Percentiles rank a stretch among this genome's conserved stretches.
Conservation (phyloP, 2,797 vertebrate species). For the Moxostoma hubbsi region DNA sequence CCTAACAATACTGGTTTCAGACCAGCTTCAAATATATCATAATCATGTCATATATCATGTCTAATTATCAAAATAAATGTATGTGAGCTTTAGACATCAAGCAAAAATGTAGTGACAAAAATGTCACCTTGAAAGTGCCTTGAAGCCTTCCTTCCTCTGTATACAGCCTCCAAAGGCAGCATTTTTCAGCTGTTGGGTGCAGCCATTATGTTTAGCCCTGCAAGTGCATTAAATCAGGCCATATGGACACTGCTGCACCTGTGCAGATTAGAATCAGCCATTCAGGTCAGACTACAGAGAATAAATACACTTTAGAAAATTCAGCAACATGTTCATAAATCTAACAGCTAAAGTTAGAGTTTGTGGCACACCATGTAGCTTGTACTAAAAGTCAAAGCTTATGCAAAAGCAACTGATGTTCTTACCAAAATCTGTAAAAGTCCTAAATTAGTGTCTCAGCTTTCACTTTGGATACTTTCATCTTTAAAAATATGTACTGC, state of each 20-base stretch:
- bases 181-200: no score
- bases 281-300: neutral
- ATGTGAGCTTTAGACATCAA: no score
- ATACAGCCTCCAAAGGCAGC: no score
- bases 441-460: neutral
- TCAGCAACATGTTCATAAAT: neutral
- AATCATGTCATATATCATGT: no score
- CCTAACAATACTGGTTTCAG: no score
- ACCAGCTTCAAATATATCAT: no score
- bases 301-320: neutral
- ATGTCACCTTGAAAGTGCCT: no score
- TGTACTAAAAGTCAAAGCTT: conserved; percentile 9
- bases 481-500: conserved; percentile 36
- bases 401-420: neutral
- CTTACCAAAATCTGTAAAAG: neutral
- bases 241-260: conserved; percentile 13
- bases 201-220: no score
- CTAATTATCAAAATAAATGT: no score
- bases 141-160: no score
- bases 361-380: neutral
- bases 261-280: conserved; percentile 10
- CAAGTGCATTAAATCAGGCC: conserved; percentile 5
- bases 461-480: conserved; percentile 18
- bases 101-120: no score
- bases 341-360: neutral